Conservation (phyloP, 1,140 invertebrate species). For the Tetragnatha versicolor region DNA sequence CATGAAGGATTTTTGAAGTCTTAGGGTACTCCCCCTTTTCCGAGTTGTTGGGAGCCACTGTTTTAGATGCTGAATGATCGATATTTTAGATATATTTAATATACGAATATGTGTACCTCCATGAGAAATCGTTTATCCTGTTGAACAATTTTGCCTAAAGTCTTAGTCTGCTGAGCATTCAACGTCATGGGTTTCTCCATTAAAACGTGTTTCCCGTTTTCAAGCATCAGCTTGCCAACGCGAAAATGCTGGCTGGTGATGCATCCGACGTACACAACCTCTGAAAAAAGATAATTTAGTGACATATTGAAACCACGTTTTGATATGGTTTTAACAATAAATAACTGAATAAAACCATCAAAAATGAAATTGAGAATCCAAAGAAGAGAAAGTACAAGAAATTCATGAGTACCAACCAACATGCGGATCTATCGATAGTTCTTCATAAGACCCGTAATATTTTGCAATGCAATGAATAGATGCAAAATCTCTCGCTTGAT, state of each 20-base stretch:
- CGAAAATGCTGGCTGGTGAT: constrained; percentile 75
- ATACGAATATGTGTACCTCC: constrained; percentile 68
- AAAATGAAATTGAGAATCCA: background rate
- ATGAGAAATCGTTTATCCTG: constrained; percentile 75
- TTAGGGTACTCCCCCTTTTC: no score
- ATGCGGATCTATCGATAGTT: constrained; percentile 76
- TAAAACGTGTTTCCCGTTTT: constrained; percentile 79
- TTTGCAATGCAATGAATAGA: constrained; percentile 73
- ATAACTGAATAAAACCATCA: background rate
- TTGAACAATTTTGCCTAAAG: constrained; percentile 62
- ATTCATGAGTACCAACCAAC: constrained; percentile 74
- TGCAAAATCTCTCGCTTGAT: constrained; percentile 77
- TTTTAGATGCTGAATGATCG: no score
- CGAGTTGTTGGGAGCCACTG: no score
- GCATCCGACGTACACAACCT: constrained; percentile 80
- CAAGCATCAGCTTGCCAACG: constrained; percentile 73
- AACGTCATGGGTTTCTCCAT: constrained; percentile 85
- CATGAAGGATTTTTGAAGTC: no score
- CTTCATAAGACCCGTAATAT: constrained; percentile 77
- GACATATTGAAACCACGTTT: background rate
- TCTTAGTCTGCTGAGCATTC: constrained; percentile 68
- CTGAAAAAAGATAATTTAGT: constrained; percentile 66
- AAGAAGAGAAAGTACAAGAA: background rate
- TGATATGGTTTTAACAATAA: background rate
- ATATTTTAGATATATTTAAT: no score